Evolutionary conservation across 1,140 invertebrate species (phyloP), one percentile per base, ranked within the genome.

Genomic region (Luehdorfia chinensis): DNA sequence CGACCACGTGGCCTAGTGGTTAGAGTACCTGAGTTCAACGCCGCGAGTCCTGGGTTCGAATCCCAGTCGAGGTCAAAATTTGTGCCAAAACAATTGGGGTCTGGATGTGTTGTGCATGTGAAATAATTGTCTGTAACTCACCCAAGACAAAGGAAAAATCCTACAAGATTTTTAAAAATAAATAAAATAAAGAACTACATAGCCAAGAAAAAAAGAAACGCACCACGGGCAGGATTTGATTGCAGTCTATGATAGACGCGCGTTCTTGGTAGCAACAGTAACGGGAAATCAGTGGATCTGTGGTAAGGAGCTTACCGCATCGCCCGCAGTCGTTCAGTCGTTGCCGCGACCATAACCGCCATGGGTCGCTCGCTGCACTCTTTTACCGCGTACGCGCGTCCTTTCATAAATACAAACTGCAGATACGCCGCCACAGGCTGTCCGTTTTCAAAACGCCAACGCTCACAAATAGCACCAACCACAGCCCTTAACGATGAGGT

Each of bases 381-480:
- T 23, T 54, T 80, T 37, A 41, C 59, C n/a, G 60, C 55, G 34
- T 78, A 70, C 47, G 43, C 59, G 28, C 66, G 62, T 13, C 70
- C 75, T 12, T 63, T 64, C 25, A 33, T 50, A 11, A 32, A 54
- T 1, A 55, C 51, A 50, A 60, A 75, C 43, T 44, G 51, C 0
- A 62, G 78, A 15, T 48, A 66, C 34, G 56, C 73, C 0, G 58
- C 66, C 14, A 68, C 75, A 27, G 71, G 70, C 43, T 85, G 81
- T 32, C 81, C 81, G 0, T 84, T 84, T 45, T 71, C 81, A 1
- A 80, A 77, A 56, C 69, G 81, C 0, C 77, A 86, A 39, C 62
- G 67, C 2, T 86, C 79, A 44, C 79, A 86, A 70, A 67, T 86
- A 1, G 83, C 83, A 0, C 77, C 83, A 8, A 66, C 79, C 0